phyloP scores from a whole-genome alignment of 2,113 vertebrate species.

The Vanacampus margaritifer region DNA sequence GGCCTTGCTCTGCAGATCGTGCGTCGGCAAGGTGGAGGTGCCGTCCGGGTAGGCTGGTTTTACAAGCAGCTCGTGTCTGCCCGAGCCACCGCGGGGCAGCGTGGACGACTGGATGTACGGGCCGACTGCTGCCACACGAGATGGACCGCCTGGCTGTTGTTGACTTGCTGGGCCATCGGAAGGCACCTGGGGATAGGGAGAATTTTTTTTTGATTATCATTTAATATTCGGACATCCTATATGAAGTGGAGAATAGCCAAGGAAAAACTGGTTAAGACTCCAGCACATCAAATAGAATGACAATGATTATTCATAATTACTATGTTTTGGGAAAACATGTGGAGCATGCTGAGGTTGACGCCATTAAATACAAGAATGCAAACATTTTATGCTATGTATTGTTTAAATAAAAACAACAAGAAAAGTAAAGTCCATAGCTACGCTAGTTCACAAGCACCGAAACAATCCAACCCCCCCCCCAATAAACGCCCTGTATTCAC shows the following conservation, averaged over 20 bases:
- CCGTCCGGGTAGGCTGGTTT: conserved; percentile 86
- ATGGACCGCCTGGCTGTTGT: conserved; percentile 74
- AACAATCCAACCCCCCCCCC: too few relatives aligned
- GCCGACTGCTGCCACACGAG: conserved; percentile 92
- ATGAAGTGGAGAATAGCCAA: not conserved
- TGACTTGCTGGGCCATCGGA: conserved; percentile 64
- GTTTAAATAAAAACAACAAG: not conserved
- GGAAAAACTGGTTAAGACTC: not conserved
- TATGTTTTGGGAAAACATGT: not conserved
- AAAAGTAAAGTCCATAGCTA: not conserved
- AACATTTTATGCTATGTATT: not conserved
- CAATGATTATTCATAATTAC: not conserved
- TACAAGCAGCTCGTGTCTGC: conserved; percentile 83
- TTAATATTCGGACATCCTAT: not conserved
- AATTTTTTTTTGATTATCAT: not conserved
- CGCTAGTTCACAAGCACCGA: too few relatives aligned
- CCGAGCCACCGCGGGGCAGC: conserved; percentile 83
- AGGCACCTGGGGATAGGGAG: conserved; percentile 70
- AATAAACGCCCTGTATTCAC: too few relatives aligned
- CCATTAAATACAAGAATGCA: not conserved
- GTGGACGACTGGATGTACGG: conserved; percentile 97
- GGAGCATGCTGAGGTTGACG: not conserved
- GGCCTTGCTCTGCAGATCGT: conserved; percentile 64
- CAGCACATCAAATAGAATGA: too few relatives aligned
- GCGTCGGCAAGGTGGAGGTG: conserved; percentile 70